Base-by-base conservation (phyloP, 2,888 invertebrate genomes). In the Syrphus vitripennis region DNA sequence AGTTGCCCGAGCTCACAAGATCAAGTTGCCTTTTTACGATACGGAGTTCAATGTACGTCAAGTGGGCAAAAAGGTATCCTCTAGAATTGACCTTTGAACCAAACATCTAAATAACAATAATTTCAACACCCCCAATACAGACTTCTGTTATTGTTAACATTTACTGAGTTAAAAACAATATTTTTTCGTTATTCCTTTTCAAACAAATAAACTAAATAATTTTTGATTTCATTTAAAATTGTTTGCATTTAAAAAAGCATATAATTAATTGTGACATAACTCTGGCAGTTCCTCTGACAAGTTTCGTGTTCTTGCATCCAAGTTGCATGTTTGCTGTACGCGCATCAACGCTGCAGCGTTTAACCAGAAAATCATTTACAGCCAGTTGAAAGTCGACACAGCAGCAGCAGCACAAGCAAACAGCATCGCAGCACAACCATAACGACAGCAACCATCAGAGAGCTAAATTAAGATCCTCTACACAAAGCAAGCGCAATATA, bases 311-410 rank as follows among this genome's bases (percentile, higher is more conserved):
- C 63, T 82, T 86, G 82, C 78, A 74, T 82, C 69, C 77, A 74
- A 82, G 53, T 77, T 72, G 74, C 86, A 78, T 82, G 82, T 82
- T 70, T 48, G 48, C 57, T 86, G 86, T 86, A 82, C 86, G 86
- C 82, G 86, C 77, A 77, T 86, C 86, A 86, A 77, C 86, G 72
- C 82, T 82, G 78, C 86, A 77, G 69, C 82, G 86, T 70, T 86
- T 86, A 86, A 86, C 82, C 86, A 86, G 86, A 86, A 86, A 86
- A 86, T 86, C 86, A 86, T 77, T 82, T 86, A 82, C 82, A 81
- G 74, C 74, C 86, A 81, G 86, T 86, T 86, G 82, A 74, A 86
- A 82, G 82, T 74, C 86, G 86, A 82, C 86, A 86, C n/a, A 37
- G 7, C 57, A 31, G 6, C 45, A 65, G 7, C 57, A 34, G 31